Conservation (phyloP, 37 sponge, comb jelly and placozoan genomes). For the Cliona cf. orientalis region DNA sequence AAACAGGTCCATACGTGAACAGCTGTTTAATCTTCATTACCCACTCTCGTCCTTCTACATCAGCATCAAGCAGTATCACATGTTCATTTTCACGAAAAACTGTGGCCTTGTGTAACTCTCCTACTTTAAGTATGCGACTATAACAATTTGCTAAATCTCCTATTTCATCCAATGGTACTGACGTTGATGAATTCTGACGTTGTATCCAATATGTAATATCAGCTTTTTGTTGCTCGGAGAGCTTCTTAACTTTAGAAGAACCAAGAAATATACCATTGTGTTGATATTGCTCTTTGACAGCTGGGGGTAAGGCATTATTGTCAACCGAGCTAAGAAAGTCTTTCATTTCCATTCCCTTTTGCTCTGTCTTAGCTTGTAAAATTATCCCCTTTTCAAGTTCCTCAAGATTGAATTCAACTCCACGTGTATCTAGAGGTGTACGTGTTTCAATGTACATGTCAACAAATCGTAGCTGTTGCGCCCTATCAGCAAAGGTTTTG, state of each 20-base stretch:
- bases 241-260: too few relatives aligned
- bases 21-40: conserved; percentile 6
- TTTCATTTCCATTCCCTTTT: neutral
- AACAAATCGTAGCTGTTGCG: conserved; percentile 20
- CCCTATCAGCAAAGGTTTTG: conserved; percentile 28
- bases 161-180: too few relatives aligned
- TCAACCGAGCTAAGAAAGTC: neutral
- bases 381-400: neutral
- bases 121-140: too few relatives aligned
- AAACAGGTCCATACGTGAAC: conserved; percentile 29
- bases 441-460: conserved; percentile 1
- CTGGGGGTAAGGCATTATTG: too few relatives aligned
- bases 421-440: too few relatives aligned
- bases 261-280: too few relatives aligned
- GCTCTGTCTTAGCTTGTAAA: neutral
- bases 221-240: too few relatives aligned
- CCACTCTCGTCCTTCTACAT: conserved; percentile 4
- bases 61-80: neutral
- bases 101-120: too few relatives aligned
- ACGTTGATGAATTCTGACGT: too few relatives aligned
- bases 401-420: neutral
- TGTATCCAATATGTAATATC: too few relatives aligned
- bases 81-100: neutral
- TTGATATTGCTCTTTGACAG: too few relatives aligned
- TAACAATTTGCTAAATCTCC: too few relatives aligned